Base-by-base conservation (phyloP, 2,888 invertebrate genomes). In the Andrena minutula region DNA sequence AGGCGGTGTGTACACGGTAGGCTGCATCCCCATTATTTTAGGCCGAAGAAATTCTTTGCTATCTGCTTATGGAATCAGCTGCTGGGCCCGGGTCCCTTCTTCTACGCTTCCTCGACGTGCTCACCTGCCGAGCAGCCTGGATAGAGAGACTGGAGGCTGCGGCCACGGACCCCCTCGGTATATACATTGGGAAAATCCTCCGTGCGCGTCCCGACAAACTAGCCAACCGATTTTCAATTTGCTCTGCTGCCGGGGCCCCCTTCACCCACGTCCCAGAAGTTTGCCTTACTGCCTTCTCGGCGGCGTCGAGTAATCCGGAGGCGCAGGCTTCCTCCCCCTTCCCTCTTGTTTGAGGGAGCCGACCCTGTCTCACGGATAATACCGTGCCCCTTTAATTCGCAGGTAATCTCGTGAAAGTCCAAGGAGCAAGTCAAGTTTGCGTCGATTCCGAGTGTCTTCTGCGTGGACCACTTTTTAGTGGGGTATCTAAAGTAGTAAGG, bases 61-160 rank as follows among this genome's bases (percentile, higher is more conserved):
- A 92, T 93, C 92, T 91, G 89, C 88, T 91, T 93, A 92, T 92
- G 90, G 93, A 93, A 93, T 93, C 93, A 93, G 93, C 93, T 93
- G 93, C 92, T 87, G 77, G 12, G 83, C 30, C 68, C 47, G 63
- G 63, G 68, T 68, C 77, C 76, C 75, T 85, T 81, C 80, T 77
- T 84, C 85, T 69, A 77, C 76, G 86, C 75, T 83, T 83, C 79
- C 81, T 79, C 86, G 72, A 81, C 81, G 84, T 81, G 90, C 87
- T 92, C 92, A 92, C 91, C 92, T 91, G 92, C 90, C 89, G 82
- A 35, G 78, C 75, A 41, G 61, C 30, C 64, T 61, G 80, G 82
- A 82, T 63, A 80, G 53, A 61, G 28, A 32, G 20, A 63, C 30
- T 23, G 5, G 66, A 66, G 66, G 20, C 83, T 65, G 75, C n/a